Evolutionary conservation across 2,113 vertebrate genomes (phyloP).

Genomic region (Ceratotherium simum): DNA sequence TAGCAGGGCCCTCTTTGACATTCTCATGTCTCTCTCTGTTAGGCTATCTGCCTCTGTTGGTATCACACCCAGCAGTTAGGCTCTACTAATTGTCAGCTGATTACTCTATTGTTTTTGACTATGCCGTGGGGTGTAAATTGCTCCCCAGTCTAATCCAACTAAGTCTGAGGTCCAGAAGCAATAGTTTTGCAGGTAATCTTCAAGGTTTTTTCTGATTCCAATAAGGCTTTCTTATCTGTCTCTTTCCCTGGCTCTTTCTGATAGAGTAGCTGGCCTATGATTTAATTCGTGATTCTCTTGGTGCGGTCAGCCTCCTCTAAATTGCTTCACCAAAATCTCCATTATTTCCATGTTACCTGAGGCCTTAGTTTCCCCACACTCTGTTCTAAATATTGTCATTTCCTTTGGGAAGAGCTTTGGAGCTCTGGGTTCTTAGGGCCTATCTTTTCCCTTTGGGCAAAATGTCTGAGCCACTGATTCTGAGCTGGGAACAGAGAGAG

Average conservation of each 20-base stretch:
- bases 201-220: not conserved
- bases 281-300: not conserved
- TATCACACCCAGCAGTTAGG: not conserved
- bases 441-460: not conserved
- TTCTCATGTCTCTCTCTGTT: not conserved
- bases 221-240: no score
- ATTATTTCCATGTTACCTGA: not conserved
- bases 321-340: not conserved
- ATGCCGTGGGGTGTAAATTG: not conserved
- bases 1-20: not conserved
- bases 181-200: not conserved
- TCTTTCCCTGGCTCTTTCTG: not conserved
- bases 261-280: not conserved
- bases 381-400: not conserved
- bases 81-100: no score
- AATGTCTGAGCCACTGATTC: not conserved
- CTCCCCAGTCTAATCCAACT: not conserved
- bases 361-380: not conserved
- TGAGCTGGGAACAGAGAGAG: not conserved
- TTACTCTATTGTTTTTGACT: not conserved
- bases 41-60: not conserved
- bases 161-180: not conserved
- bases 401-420: not conserved
- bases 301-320: not conserved
- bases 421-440: not conserved